Evolutionary conservation across 2,113 vertebrate genomes (phyloP), one percentile per base, ranked within the genome.

Genomic region (Brachypteracias leptosomus): DNA sequence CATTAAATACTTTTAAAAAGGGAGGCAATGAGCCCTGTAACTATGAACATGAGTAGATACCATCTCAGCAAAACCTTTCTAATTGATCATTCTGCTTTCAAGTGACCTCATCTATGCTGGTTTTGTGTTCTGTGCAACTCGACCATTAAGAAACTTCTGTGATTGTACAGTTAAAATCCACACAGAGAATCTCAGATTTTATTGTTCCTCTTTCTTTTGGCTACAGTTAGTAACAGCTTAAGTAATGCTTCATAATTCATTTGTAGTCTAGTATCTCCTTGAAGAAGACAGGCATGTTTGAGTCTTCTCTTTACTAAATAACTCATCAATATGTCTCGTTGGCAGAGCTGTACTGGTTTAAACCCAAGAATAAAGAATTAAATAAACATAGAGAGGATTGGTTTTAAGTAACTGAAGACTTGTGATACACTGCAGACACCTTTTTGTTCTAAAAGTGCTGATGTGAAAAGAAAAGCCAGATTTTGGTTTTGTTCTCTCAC

Each of bases 161-260:
- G 58, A 91, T 33, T 85, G 74, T 54, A 62, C 24, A 76, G 40
- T 51, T 76, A 62, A 93, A 85, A 95, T 79, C 36, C 58, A 79
- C 74, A 82, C 40, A 89, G 54, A 46, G 81, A 91, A 67, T 72
- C 62, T 54, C 58, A 88, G 89, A 93, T 85, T 82, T 89, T 72
- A 78, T 70, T 90, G 59, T 95, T 97, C 87, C 81, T 83, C 62
- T 95, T 92, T 62, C 83, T 62, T 44, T 42, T 33, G 31, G 36
- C 81, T 76, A 62, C 11, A 46, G 87, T 93, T 95, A 85, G 49
- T 51, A 92, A 87, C 52, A 66, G 83, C 54, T 91, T 72, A 49
- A 65, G 20, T 51, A 85, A 89, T 55, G 71, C 84, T 94, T 72
- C 54, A 70, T 54, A 93, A 89, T 20, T 31, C 14, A 42, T 76